phyloP scores from a whole-genome alignment of 2,888 invertebrate species.

The Adelognathus sp. region DNA sequence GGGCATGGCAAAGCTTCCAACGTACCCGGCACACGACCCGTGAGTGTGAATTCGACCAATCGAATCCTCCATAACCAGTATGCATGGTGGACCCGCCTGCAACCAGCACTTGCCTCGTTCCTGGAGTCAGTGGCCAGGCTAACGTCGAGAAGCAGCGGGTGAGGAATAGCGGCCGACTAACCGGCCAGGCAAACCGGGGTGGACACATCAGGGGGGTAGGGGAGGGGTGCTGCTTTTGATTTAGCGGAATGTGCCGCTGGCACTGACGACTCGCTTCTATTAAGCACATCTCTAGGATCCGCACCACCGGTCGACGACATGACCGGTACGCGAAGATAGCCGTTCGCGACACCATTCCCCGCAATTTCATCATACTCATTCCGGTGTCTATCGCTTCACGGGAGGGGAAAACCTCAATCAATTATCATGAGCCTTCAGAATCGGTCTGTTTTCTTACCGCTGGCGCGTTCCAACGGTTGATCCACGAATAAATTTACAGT shows the following conservation, averaged over 20 bases:
- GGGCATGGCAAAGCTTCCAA: conserved; percentile 2
- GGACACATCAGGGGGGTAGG: conserved; percentile 49
- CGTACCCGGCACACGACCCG: background rate
- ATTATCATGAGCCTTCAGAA: background rate
- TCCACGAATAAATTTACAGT: background rate
- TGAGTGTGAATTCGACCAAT: conserved; percentile 27
- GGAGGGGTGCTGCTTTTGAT: conserved; percentile 79
- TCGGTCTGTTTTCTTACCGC: background rate
- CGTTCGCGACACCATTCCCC: background rate
- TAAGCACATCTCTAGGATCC: conserved; percentile 59
- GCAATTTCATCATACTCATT: background rate
- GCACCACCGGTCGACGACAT: conserved; percentile 52
- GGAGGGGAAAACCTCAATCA: background rate
- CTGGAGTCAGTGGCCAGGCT: conserved; percentile 50
- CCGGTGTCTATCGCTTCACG: background rate
- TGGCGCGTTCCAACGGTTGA: background rate
- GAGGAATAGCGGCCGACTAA: conserved; percentile 58
- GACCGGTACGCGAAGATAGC: conserved; percentile 23
- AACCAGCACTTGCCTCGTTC: conserved; percentile 55
- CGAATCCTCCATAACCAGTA: conserved; percentile 35
- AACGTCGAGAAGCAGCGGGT: conserved; percentile 46
- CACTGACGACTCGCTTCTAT: conserved; percentile 77
- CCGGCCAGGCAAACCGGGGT: no score
- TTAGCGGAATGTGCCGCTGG: conserved; percentile 78
- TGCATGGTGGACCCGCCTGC: conserved; percentile 46